These are phyloP conservation scores for Sabellastarte sp. DNA, from an alignment of 2,888 invertebrate genomes.

Conservation along the genomic window DNA sequence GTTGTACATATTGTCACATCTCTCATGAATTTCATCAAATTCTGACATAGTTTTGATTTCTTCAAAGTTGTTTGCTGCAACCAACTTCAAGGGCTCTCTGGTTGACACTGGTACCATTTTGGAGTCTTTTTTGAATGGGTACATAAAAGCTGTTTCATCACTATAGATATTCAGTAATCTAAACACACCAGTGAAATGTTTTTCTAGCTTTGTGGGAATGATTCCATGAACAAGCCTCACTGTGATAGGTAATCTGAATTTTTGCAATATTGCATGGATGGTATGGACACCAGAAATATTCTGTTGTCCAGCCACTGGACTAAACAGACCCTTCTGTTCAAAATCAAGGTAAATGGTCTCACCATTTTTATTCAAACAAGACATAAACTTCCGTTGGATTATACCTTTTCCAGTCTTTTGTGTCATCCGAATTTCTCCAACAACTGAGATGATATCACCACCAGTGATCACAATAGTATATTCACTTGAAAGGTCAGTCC, in stretches of 20 bases:
- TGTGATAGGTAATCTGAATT: conserved; percentile 85
- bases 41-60: conserved; percentile 38
- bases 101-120: conserved; percentile 78
- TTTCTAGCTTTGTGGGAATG: conserved; percentile 68
- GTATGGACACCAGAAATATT: conserved; percentile 94
- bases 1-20: conserved; percentile 48
- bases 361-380: conserved; percentile 82
- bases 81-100: conserved; percentile 80
- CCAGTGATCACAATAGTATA: too few species aligned
- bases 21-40: conserved; percentile 35
- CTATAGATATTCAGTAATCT: conserved; percentile 51
- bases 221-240: conserved; percentile 89
- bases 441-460: conserved; percentile 53
- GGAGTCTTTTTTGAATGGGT: conserved; percentile 45
- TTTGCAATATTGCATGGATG: conserved; percentile 78
- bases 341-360: conserved; percentile 79
- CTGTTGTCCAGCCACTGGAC: conserved; percentile 86
- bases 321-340: conserved; percentile 88
- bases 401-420: conserved; percentile 32
- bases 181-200: conserved; percentile 49
- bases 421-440: conserved; percentile 40
- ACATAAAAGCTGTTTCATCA: conserved; percentile 53
- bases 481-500: conserved; percentile 36
- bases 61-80: conserved; percentile 62
- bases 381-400: conserved; percentile 66